Base-by-base conservation (phyloP, 1,140 invertebrate genomes). In the Pseudomyrmex pallidus region DNA sequence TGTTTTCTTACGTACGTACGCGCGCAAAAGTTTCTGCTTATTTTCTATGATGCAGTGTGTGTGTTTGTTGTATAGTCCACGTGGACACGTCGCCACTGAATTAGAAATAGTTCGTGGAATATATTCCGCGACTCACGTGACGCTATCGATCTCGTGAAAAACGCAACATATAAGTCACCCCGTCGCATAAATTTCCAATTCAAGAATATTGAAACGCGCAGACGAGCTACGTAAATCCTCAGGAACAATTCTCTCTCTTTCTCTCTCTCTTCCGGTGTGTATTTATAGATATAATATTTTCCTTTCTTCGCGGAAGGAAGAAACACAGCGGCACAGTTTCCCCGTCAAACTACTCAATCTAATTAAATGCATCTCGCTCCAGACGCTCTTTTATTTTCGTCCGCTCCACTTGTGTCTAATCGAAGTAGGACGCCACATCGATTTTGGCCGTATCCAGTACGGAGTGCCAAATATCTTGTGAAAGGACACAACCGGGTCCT, bases 391-490 rank as follows among this genome's bases (percentile, higher is more conserved):
- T 68, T 84, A 84, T 84, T 84, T 84, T 82, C 54, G 66, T 13
- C 13, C 54, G 56, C 52, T 54, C 74, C 50, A 70, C 64, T 80
- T 62, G 68, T 76, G 35, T 64, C 82, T 35, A 74, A 74, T 74
- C 67, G 46, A 85, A 85, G 80, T 85, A 74, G 84, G 70, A 63
- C 84, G 64, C 35, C 74, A 44, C 20, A 82, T 85, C 61, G 83
- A 82, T 85, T 50, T 59, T 20, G 25, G 9, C n/a, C 22, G 35
- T 82, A 62, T 74, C 13, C 46, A 59, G 44, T 61, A 56, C 59
- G 15, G 9, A 57, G 44, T 66, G 20, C 59, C 50, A 66, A 85
- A 85, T 85, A 82, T 85, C 74, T 72, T 44, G 35, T 46, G 48
- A 80, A 82, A 63, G 46, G 44, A 35, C 48, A 64, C 59, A 63